phyloP scores from a whole-genome alignment of 30 jellyfish, hydroid and myxozoan genomes.

The Aurelia coerulea region DNA sequence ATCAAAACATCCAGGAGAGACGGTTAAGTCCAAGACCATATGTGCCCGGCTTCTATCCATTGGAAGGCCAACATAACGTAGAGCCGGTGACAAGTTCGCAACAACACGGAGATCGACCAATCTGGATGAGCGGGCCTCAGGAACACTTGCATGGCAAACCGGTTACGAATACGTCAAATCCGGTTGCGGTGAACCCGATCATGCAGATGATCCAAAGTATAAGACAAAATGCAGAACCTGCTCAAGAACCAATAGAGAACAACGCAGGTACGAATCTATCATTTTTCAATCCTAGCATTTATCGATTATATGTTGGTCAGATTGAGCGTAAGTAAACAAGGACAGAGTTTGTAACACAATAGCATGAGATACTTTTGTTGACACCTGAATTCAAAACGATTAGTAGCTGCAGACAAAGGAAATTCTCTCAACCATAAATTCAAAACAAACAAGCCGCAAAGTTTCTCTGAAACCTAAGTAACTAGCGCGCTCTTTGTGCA shows the following conservation, averaged over 20 bases:
- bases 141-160: background rate
- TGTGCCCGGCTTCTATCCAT: background rate
- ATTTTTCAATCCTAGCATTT: too few relatives aligned
- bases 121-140: background rate
- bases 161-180: background rate
- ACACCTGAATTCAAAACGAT: too few relatives aligned
- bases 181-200: slow-evolving; percentile 6
- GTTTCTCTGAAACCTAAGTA: too few relatives aligned
- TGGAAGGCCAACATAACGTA: background rate
- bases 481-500: too few relatives aligned
- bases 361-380: too few relatives aligned
- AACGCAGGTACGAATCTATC: background rate
- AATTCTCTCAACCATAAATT: too few relatives aligned
- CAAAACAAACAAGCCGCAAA: too few relatives aligned
- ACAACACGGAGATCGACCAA: background rate
- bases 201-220: slow-evolving; percentile 30
- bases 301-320: too few relatives aligned
- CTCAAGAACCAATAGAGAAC: background rate
- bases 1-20: background rate
- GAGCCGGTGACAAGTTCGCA: too few relatives aligned
- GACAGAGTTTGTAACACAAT: too few relatives aligned
- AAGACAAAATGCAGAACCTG: slow-evolving; percentile 17
- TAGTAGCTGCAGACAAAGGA: too few relatives aligned
- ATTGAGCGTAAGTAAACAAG: too few relatives aligned
- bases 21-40: background rate